A percentile compares a stretch with the other conserved stretches of the same genome.
These are phyloP conservation scores for Scolopax mira DNA, from an alignment of 2,113 vertebrate species.

Conservation along the genomic window DNA sequence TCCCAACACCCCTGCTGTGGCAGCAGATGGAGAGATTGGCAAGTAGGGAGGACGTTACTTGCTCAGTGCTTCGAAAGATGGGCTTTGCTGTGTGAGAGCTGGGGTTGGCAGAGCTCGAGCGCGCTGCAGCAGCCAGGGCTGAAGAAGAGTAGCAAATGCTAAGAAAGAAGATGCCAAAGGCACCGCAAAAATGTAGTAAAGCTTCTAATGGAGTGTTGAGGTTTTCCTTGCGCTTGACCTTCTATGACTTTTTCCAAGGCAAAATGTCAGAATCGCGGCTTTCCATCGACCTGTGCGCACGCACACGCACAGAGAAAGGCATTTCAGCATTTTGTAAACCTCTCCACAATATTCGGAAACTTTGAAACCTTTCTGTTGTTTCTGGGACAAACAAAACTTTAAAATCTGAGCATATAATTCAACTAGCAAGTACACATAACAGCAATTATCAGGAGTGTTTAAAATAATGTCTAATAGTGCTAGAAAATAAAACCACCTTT, in stretches of 20 bases:
- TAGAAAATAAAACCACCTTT: background rate
- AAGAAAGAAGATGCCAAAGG: background rate
- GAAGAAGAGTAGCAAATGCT: background rate
- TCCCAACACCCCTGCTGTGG: background rate
- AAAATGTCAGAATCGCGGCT: background rate
- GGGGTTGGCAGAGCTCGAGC: background rate
- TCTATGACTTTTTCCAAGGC: background rate
- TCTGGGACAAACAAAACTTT: background rate
- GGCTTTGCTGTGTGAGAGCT: background rate
- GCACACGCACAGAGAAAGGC: fast-evolving
- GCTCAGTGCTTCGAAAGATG: background rate
- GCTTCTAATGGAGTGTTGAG: background rate
- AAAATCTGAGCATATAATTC: fast-evolving
- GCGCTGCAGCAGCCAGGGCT: fast-evolving
- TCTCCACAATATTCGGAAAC: background rate
- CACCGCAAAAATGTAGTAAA: background rate
- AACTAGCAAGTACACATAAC: background rate
- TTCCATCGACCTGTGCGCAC: fast-evolving
- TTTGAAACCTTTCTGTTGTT: background rate
- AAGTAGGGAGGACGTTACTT: fast-evolving
- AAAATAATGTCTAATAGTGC: background rate
- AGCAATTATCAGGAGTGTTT: background rate
- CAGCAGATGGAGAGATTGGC: conserved; percentile 29
- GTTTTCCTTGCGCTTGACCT: background rate
- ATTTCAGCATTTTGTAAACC: background rate